Conservation (phyloP, 92 coral and sea anemone genomes). For the Muricea muricata region DNA sequence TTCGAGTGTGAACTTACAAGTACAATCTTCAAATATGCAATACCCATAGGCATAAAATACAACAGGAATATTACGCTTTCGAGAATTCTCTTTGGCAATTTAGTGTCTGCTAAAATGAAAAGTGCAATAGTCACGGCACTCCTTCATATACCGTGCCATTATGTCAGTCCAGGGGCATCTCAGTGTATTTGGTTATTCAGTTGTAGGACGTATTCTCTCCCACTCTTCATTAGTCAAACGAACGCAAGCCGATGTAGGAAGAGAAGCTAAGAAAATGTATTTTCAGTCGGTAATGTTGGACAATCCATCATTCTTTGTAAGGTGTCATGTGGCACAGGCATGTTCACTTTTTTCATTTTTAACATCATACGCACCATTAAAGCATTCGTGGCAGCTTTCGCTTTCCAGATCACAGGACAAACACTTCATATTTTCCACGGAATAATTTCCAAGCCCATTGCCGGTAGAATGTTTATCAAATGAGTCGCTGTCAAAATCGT, state of each 20-base stretch:
- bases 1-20: background rate
- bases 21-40: constrained; percentile 13
- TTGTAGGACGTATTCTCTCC: background rate
- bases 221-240: background rate
- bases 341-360: background rate
- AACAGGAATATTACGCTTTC: background rate
- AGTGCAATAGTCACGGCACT: background rate
- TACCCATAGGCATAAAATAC: background rate
- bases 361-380: too few relatives aligned
- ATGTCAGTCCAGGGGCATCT: constrained; percentile 12
- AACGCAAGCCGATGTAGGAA: background rate
- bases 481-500: too few relatives aligned
- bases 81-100: background rate
- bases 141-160: constrained; percentile 11
- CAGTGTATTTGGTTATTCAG: background rate
- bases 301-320: constrained; percentile 6
- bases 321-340: constrained; percentile 3
- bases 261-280: background rate
- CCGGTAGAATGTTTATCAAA: too few relatives aligned
- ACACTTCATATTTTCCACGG: too few relatives aligned
- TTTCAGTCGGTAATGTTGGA: background rate
- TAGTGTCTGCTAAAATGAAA: background rate
- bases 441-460: too few relatives aligned
- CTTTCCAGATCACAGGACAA: too few relatives aligned
- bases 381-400: too few relatives aligned